A percentile compares a stretch with the other conserved stretches of the same genome.
phyloP scores from a whole-genome alignment of 1,140 invertebrate species.

The Drosophila ironensis region DNA sequence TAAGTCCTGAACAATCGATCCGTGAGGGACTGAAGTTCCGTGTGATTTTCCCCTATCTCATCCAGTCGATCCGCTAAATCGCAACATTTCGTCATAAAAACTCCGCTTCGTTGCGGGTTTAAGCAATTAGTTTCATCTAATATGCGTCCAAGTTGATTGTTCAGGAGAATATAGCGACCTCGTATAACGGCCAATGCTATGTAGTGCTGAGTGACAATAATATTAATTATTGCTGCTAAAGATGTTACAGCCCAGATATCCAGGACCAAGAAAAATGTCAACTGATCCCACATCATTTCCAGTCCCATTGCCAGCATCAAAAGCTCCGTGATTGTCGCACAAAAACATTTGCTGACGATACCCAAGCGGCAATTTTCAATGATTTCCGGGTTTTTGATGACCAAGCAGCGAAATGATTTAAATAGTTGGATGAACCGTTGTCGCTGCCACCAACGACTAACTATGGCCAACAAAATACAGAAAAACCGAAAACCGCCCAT shows the following conservation, averaged over 20 bases:
- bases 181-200: constrained; percentile 32
- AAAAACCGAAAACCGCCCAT: constrained; percentile 10
- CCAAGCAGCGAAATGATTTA: not conserved
- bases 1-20: constrained; percentile 13
- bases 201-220: constrained; percentile 34
- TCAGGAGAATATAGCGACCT: constrained; percentile 32
- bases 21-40: constrained; percentile 10
- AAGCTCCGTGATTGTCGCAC: not conserved
- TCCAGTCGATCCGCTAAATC: constrained; percentile 47
- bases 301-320: not conserved
- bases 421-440: not conserved
- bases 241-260: not conserved
- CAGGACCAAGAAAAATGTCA: not conserved
- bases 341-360: not conserved
- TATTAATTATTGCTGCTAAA: constrained; percentile 20
- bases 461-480: constrained; percentile 13
- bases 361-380: not conserved
- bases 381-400: not conserved
- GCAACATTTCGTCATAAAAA: constrained; percentile 38
- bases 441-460: not conserved
- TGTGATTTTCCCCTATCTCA: constrained; percentile 17
- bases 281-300: not conserved
- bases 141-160: constrained; percentile 5
- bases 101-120: constrained; percentile 3
- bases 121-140: constrained; percentile 1